Evolutionary conservation across 2,888 invertebrate genomes (phyloP), one percentile per base, ranked within the genome.

Genomic region (Cephus sareptanus): DNA sequence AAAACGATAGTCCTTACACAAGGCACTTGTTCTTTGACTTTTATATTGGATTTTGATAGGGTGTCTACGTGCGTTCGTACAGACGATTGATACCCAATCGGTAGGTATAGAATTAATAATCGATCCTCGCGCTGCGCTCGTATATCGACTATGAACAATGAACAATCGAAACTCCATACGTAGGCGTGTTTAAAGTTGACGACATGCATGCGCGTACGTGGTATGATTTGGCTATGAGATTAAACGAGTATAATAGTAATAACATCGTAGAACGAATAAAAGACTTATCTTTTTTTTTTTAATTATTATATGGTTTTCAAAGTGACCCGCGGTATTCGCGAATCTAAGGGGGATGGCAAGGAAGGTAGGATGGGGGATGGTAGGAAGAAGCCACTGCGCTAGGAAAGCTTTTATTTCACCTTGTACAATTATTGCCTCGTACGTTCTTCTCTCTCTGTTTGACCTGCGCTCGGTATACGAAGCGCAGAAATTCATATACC

Each of bases 371-470:
- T 30, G 30, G 30, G 30, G 30, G 30, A 30, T 30, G 30, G 79
- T 78, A 80, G 76, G 80, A 78, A 75, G 81, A 85, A 85, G 80
- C 87, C 84, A 88, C 87, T 85, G 86, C 85, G 82, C 82, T 81
- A 79, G 79, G 84, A 84, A 87, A 87, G 87, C 86, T 35, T 35
- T 87, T 87, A 88, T 85, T 88, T 85, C 15, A 30, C 83, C 79
- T 79, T 76, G 75, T 82, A 82, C 85, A 88, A 87, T 88, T 87
- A 87, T 85, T 87, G 85, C 82, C 79, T 78, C 83, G 82, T 85
- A 87, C 87, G 87, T 87, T 88, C 87, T 88, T 87, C 86, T 87
- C 86, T 86, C 23, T 23, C 40, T 56, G 4, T 4, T 23, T 4
- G 15, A 15, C 12, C 71, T 34, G 71, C 23, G 13, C 12, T 71